phyloP scores from a whole-genome alignment of 2,113 vertebrate species.

The Callionymus lyra region DNA sequence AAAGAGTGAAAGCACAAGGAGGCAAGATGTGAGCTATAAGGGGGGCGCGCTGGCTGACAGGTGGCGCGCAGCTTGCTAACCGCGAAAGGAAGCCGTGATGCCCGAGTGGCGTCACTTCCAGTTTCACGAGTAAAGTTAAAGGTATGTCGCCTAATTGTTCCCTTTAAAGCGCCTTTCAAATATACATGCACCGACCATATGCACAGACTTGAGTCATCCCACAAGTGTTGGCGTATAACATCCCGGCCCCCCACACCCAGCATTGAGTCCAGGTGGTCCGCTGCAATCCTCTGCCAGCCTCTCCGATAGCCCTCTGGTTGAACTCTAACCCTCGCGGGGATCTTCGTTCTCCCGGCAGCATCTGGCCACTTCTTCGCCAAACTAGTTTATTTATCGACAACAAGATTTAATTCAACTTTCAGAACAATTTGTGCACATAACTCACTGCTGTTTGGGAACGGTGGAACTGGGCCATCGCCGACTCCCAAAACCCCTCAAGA shows the following conservation, averaged over 20 bases:
- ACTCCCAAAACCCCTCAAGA: constrained; percentile 21
- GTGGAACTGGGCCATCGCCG: constrained; percentile 20
- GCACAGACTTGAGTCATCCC: constrained; percentile 9
- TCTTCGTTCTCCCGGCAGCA: constrained; percentile 10
- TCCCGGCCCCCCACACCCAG: constrained; percentile 1
- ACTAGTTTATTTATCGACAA: constrained; percentile 26
- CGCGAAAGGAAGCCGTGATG: constrained; percentile 51
- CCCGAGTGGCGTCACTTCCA: constrained; percentile 33
- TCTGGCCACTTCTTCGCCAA: constrained; percentile 15
- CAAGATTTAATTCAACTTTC: constrained; percentile 39
- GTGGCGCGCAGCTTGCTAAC: constrained; percentile 51
- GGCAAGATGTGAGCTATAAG: constrained; percentile 15
- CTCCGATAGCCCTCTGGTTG: constrained; percentile 13
- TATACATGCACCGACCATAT: constrained; percentile 9
- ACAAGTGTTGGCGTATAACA: constrained; percentile 3
- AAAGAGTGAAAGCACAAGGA: constrained; percentile 12
- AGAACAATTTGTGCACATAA: constrained; percentile 33
- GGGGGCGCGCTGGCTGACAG: constrained; percentile 35
- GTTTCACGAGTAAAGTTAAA: constrained; percentile 27
- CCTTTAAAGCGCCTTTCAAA: constrained; percentile 20
- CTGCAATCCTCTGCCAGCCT: background rate
- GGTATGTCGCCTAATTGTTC: constrained; percentile 35
- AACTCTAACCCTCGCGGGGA: constrained; percentile 21
- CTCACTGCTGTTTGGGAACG: constrained; percentile 23
- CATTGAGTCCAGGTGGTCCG: constrained; percentile 14